These are phyloP conservation scores for Eristalis pertinax DNA, from an alignment of 2,888 invertebrate species.

Conservation along the genomic window DNA sequence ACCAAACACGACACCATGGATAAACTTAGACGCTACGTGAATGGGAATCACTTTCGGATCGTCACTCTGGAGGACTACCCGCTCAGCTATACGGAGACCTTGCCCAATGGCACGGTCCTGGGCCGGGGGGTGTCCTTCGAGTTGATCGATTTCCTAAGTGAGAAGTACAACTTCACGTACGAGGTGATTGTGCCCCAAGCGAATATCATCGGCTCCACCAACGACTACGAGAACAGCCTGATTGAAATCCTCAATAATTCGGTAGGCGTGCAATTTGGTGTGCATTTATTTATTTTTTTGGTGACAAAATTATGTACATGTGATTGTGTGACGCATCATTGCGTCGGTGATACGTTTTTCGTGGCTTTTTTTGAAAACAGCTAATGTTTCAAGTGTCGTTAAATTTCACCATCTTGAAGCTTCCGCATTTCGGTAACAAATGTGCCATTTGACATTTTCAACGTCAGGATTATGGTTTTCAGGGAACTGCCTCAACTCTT, in stretches of 20 bases:
- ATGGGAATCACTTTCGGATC: constrained; percentile 78
- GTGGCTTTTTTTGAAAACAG: too few relatives aligned
- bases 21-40: constrained; percentile 76
- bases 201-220: constrained; percentile 84
- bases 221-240: constrained; percentile 83
- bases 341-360: neutral
- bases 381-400: neutral
- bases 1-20: constrained; percentile 74
- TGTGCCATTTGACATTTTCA: too few relatives aligned
- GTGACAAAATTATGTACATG: neutral
- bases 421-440: too few relatives aligned
- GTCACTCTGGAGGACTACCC: constrained; percentile 84
- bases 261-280: constrained; percentile 79
- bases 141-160: constrained; percentile 86
- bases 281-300: neutral
- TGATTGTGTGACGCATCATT: neutral
- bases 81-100: constrained; percentile 83
- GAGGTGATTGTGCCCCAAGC: constrained; percentile 85
- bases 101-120: constrained; percentile 83
- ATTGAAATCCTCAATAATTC: constrained; percentile 84
- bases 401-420: too few relatives aligned
- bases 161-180: constrained; percentile 89
- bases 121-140: constrained; percentile 89
- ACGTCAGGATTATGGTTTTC: too few relatives aligned
- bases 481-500: too few relatives aligned